Base-by-base conservation (phyloP, 2,113 vertebrate species). In the Triplophysa rosa region DNA sequence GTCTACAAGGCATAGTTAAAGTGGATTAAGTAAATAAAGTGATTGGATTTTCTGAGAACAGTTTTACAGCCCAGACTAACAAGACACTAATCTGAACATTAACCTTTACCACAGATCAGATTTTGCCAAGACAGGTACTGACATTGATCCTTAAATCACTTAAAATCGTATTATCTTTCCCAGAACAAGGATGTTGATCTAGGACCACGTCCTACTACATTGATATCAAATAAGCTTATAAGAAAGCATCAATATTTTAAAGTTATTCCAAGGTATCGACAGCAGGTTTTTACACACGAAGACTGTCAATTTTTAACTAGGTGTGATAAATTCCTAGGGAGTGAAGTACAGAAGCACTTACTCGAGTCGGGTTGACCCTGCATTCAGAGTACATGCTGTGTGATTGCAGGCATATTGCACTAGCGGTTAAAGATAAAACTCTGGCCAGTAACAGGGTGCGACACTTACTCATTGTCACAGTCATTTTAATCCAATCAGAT, bases 241-340 rank as follows among this genome's bases (percentile, higher is more conserved):
- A n/a, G n/a, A n/a, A n/a, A n/a, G n/a, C n/a, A n/a, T n/a, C n/a
- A n/a, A n/a, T n/a, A n/a, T n/a, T n/a, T n/a, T n/a, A n/a, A n/a
- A 9, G 1, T 45, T 45, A 45, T 10, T 37, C n/a, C 8, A 16
- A 54, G 3, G 11, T 45, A 52, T 65, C 23, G 6, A 23, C 40
- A 26, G 40, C 58, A 40, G n/a, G 58, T n/a, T 73, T 47, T 19
- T 62, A 74, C 71, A 45, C 56, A 74, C 29, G 12, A 70, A 23
- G 63, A 67, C 29, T 4, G 33, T 81, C 47, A 84, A 81, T 84
- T 11, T 73, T 80, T 78, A 78, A 84, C 82, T 33, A 71, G 26
- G 26, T 77, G 29, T 40, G 47, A 66, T 71, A 47, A 71, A 65
- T 47, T 40, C 19, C 45, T 19, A 19, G 40, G 24, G 45, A 45